Evolutionary conservation across 2,797 vertebrate species (phyloP).

Genomic region (Eupleurogrammus muticus): DNA sequence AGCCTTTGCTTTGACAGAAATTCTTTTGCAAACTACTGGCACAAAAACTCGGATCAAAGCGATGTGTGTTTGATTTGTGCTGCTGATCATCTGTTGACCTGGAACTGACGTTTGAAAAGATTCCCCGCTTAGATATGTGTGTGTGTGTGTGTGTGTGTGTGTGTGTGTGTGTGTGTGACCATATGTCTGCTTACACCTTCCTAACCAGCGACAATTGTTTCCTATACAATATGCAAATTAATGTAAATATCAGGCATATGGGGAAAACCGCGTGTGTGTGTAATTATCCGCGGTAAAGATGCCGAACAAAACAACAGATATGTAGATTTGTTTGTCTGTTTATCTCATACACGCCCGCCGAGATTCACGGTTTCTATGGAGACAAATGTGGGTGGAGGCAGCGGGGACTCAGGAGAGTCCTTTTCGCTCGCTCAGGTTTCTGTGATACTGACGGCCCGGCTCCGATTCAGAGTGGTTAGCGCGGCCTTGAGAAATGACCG

Average conservation of each 20-base stretch:
- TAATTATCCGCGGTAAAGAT: constrained; percentile 59
- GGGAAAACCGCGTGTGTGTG: constrained; percentile 44
- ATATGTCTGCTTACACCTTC: constrained; percentile 14
- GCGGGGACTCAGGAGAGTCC: constrained; percentile 47
- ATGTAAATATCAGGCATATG: constrained; percentile 35
- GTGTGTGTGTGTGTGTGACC: neutral
- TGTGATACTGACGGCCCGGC: constrained; percentile 22
- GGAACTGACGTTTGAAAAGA: constrained; percentile 29
- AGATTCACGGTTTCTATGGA: constrained; percentile 69
- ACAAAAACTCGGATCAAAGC: constrained; percentile 44
- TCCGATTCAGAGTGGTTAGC: constrained; percentile 39
- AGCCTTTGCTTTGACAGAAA: constrained; percentile 22
- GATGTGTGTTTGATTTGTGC: constrained; percentile 13
- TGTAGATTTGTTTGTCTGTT: constrained; percentile 59
- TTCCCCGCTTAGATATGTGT: neutral
- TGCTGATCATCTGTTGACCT: constrained; percentile 15
- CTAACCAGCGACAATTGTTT: constrained; percentile 1
- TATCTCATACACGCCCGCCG: constrained; percentile 47
- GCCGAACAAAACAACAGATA: constrained; percentile 55
- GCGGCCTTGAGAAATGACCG: constrained; percentile 40
- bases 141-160: neutral
- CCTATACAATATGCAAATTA: constrained; percentile 38
- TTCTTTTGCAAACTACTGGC: constrained; percentile 13
- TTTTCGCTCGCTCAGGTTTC: constrained; percentile 54
- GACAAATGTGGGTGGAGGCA: constrained; percentile 60